Evolutionary conservation across 2,113 vertebrate genomes (phyloP), one percentile per base, ranked within the genome.

Genomic region (Lophura nycthemera): DNA sequence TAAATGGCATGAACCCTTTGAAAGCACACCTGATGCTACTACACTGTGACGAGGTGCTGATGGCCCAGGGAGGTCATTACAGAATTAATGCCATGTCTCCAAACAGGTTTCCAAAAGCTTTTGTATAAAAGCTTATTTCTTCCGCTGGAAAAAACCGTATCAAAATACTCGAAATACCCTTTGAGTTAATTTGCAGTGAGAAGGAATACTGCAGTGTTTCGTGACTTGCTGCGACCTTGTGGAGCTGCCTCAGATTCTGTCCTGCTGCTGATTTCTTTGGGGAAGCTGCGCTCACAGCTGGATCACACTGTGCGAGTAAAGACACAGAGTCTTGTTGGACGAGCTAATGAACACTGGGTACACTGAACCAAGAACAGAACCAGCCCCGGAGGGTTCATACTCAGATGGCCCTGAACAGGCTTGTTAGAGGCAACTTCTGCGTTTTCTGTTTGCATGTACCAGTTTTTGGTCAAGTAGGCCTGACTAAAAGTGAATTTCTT

Each of bases 11-110:
- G 66, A 89, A 65, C 3, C 16, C 54, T 22, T 45, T 43, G 61
- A 18, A 73, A 36, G 52, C 1, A 0, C 6, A 1, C 0, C 2
- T 16, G 10, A 6, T 59, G 54, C 10, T 75, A 65, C 14, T 71
- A 29, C 30, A 5, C 20, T 69, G 42, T 9, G 50, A 40, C 11
- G 12, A 25, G 48, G 48, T 50, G 48, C 48, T 22, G 22, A 50
- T 50, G 48, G 48, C 48, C 22, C 25, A 60, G 25, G 30, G 38
- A 63, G 42, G 42, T 66, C 3, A 2, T 43, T 42, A 30, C 18
- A 20, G 32, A 47, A 66, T 27, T 67, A 69, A 54, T 40, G 27
- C 20, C 1, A 0, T 22, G 27, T 34, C 38, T 73, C 48, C 32
- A 65, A 32, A 14, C 20, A 47, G 36, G 13, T 42, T 78, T 93